Percentiles rank a stretch among this genome's conserved stretches.
These are phyloP conservation scores for Harpagoxenus sublaevis DNA, from an alignment of 2,888 invertebrate species.

Conservation along the genomic window DNA sequence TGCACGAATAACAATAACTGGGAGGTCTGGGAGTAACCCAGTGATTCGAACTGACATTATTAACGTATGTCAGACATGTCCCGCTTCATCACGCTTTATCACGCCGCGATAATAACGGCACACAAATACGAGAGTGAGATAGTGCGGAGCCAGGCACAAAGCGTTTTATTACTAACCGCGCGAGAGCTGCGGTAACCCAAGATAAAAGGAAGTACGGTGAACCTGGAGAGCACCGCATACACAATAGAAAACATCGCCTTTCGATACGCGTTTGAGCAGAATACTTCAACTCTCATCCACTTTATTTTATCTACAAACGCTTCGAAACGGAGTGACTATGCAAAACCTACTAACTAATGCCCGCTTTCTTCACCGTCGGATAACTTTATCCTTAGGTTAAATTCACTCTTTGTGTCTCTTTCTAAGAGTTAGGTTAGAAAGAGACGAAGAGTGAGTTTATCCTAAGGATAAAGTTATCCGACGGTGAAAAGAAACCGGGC, in stretches of 20 bases:
- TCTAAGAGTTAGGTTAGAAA: no score
- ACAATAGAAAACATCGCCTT: slow-evolving; percentile 27
- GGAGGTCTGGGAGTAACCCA: not conserved
- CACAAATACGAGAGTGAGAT: slow-evolving; percentile 45
- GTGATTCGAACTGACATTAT: slow-evolving; percentile 44
- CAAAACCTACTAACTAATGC: not conserved
- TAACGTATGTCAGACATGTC: slow-evolving; percentile 47
- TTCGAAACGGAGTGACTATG: not conserved
- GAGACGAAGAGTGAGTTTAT: no score
- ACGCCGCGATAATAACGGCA: slow-evolving; percentile 46
- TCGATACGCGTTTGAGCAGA: slow-evolving; percentile 26
- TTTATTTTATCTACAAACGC: not conserved
- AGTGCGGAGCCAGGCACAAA: slow-evolving; percentile 36
- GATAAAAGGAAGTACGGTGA: slow-evolving; percentile 52
- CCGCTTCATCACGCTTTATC: slow-evolving; percentile 49
- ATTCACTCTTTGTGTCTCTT: no score
- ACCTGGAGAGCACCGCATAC: slow-evolving; percentile 17
- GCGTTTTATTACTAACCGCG: slow-evolving; percentile 44
- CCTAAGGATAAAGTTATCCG: no score
- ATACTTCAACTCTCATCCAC: not conserved
- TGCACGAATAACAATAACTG: not conserved
- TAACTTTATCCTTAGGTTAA: no score
- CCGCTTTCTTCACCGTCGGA: no score
- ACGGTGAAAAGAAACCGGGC: no score
- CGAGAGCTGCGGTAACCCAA: slow-evolving; percentile 22